Evolutionary conservation across 2,888 invertebrate species (phyloP), one percentile per base, ranked within the genome.

Genomic region (Chloroclystis v-ata): DNA sequence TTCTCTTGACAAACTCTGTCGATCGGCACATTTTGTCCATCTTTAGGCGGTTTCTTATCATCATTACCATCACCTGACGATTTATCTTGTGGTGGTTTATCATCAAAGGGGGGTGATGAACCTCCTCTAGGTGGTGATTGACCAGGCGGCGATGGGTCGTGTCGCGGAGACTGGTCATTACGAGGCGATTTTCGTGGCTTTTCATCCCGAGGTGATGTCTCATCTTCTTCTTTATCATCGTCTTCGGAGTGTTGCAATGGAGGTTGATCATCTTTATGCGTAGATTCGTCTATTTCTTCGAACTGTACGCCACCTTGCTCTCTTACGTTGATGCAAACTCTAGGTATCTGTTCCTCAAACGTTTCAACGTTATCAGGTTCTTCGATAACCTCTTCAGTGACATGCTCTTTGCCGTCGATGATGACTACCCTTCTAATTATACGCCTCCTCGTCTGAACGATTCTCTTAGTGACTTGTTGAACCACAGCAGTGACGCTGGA

Each of bases 391-490:
- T 96, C 95, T 76, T 96, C 96, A 5, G 92, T 92, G 0, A 94
- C 90, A 51, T 93, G 93, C 79, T 96, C 96, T 77, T 94, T 93
- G 0, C 96, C 96, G 70, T 96, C 93, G 47, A 95, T 91, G 4
- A 95, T 92, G 0, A 93, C 92, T 1, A 94, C 90, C 56, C 92
- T 91, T 43, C 94, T 90, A 41, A 96, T 93, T 11, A 95, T 93
- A 54, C 93, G 91, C 37, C 93, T 89, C 10, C 92, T 92, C 60
- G 92, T 94, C 49, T 92, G 90, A 3, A 95, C 91, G n/a, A 94
- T 91, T 67, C 92, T 90, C 55, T 94, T 90, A 0, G 94, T 94
- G 0, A 95, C 93, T 82, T 95, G 94, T 69, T 95, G 94, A 0
- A 95, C 93, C 4, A 95, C 92, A 13, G 95, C 93, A 29, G 92